Base-by-base conservation (phyloP, 2,888 invertebrate species). In the Dastarcus helophoroides region DNA sequence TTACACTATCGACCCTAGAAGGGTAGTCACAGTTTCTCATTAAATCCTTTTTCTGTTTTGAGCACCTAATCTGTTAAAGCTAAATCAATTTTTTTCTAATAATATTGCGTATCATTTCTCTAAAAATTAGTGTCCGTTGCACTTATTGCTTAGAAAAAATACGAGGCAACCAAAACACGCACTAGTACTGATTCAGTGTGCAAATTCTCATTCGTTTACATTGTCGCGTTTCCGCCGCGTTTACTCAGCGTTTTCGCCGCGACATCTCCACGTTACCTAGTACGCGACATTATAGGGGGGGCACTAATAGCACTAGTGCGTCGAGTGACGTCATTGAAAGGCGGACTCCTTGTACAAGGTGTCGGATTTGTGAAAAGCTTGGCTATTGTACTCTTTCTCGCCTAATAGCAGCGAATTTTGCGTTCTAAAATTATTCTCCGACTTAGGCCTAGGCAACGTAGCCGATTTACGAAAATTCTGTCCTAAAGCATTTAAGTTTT, bases 371-470 rank as follows among this genome's bases (percentile, higher is more conserved):
- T 80, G 79, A 67, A 80, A 80, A 56, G 56, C 58, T 52, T 71
- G 68, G 39, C 67, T 65, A 44, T 67, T 53, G 53, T 64, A 62
- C 49, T 70, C 65, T 49, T 64, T 62, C 49, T 68, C 68, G 49
- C 70, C 62, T 45, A 73, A 53, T 65, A 67, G 37, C 62, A 66
- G 80, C 77, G 77, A 69, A 31, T 77, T 70, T 51, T 62, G 60
- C 63, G 65, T 68, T 60, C 76, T 70, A 63, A 84, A 82, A 64
- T 83, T 83, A 66, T 78, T 81, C 61, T 85, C 84, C 39, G 83
- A 83, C 63, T 83, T 82, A 50, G 85, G 84, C 47, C 83, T 68
- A 13, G 84, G 84, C 46, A 80, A 69, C 19, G 78, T 69, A 51
- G 67, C 70, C 52, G 79, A 63, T 48, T 75, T 73, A 57, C 79